A percentile compares a stretch with the other conserved stretches of the same genome.
Conservation (phyloP, 2,113 vertebrate genomes). For the Fregata magnificens region DNA sequence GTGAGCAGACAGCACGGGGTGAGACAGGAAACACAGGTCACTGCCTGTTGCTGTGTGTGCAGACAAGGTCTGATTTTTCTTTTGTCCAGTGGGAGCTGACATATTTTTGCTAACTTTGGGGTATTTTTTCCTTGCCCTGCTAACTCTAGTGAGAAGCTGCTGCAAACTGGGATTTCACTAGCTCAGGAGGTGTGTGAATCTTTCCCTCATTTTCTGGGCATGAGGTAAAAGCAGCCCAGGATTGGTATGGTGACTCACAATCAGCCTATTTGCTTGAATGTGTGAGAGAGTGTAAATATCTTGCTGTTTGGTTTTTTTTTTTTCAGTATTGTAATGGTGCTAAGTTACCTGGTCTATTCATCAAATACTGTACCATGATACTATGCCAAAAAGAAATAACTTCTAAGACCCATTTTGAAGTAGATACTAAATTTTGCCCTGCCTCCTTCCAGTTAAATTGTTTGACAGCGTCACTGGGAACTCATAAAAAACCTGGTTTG, state of each 20-base stretch:
- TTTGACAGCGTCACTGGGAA: background rate
- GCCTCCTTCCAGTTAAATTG: background rate
- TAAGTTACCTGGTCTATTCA: background rate
- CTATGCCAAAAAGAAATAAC: background rate
- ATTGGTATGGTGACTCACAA: fast-evolving
- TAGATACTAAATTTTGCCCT: background rate
- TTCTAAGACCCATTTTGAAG: background rate
- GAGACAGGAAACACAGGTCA: slow-evolving; percentile 48
- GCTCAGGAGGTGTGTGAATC: background rate
- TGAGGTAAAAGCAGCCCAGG: background rate
- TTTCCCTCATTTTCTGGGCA: background rate
- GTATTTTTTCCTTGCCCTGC: slow-evolving; percentile 7
- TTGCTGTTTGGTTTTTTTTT: background rate
- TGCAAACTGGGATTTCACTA: background rate
- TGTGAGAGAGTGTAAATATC: background rate
- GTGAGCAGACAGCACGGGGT: background rate
- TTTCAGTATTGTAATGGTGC: background rate
- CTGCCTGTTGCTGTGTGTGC: slow-evolving; percentile 8
- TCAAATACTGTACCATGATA: background rate
- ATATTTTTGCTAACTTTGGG: slow-evolving; percentile 24
- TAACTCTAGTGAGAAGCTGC: background rate
- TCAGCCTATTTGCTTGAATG: background rate
- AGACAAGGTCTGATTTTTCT: slow-evolving; percentile 20
- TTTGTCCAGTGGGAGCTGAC: background rate
- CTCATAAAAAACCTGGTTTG: background rate